Evolutionary conservation across 64 coral and sea anemone genomes (phyloP).

Genomic region (Porites australiensis): DNA sequence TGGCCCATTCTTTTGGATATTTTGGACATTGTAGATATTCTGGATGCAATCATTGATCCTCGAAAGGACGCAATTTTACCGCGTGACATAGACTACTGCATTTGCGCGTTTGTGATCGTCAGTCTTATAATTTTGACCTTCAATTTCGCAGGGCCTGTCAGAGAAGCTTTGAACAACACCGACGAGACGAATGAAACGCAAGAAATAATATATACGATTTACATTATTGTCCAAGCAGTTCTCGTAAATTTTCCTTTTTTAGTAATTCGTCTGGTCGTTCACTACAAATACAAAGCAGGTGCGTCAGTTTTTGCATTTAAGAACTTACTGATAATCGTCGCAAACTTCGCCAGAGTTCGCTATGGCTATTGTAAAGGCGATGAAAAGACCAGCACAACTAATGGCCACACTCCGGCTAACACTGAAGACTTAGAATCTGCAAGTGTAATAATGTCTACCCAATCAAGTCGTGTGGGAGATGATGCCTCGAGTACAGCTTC

Average conservation of each 20-base stretch:
- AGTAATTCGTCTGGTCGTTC: constrained; percentile 33
- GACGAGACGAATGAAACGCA: not conserved
- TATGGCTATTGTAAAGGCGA: constrained; percentile 1
- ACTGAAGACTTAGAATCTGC: constrained; percentile 3
- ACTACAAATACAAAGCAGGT: constrained; percentile 37
- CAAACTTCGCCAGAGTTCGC: constrained; percentile 10
- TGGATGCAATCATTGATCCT: constrained; percentile 44
- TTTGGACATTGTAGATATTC: constrained; percentile 23
- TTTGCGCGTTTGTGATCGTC: constrained; percentile 18
- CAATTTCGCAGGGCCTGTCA: constrained; percentile 4
- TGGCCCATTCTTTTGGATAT: constrained; percentile 29
- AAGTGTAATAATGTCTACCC: constrained; percentile 19
- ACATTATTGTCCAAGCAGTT: constrained; percentile 13
- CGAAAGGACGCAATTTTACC: constrained; percentile 21
- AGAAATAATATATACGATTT: not conserved
- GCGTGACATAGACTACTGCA: constrained; percentile 11
- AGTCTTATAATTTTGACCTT: constrained; percentile 5
- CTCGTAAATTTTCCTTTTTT: constrained; percentile 27
- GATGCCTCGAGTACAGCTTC: constrained; percentile 25
- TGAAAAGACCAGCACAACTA: not conserved
- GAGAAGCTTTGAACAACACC: constrained; percentile 10
- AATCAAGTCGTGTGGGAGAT: constrained; percentile 7
- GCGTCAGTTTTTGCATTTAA: constrained; percentile 48
- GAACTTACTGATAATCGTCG: constrained; percentile 13
- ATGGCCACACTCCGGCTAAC: constrained; percentile 12